Evolutionary conservation across 2,797 vertebrate genomes (phyloP).

Genomic region (Alectoris magna): DNA sequence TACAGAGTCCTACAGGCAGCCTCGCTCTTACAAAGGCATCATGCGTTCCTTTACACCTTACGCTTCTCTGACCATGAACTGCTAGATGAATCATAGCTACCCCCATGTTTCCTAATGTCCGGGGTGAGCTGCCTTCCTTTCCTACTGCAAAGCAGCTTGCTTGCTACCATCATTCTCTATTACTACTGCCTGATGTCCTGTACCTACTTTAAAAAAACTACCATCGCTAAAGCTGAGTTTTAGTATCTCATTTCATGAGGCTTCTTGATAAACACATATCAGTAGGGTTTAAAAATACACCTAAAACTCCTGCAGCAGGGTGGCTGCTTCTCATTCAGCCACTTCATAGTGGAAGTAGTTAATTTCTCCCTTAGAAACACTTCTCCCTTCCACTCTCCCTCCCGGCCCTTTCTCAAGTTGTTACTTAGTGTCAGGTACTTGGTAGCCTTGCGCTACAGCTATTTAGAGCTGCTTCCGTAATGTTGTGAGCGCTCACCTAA

Average conservation of each 20-base stretch:
- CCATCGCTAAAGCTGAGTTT: not conserved
- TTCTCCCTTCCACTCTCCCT: not conserved
- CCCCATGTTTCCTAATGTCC: rapidly evolving
- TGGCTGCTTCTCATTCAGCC: not conserved
- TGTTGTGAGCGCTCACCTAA: not conserved
- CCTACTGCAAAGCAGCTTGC: not conserved
- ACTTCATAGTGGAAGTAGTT: not conserved
- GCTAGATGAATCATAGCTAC: not conserved
- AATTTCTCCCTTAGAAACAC: not conserved
- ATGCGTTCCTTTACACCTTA: rapidly evolving
- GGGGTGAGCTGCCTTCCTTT: not conserved
- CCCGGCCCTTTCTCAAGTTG: not conserved
- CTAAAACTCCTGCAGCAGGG: not conserved
- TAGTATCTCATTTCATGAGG: not conserved
- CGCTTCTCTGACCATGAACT: not conserved
- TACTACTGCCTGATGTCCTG: not conserved
- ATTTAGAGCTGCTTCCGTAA: not conserved
- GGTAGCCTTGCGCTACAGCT: not conserved
- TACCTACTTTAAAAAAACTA: not conserved
- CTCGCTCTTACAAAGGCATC: not conserved
- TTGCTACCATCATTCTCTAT: not conserved
- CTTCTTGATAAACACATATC: not conserved
- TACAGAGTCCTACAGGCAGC: not conserved
- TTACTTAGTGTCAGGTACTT: not conserved
- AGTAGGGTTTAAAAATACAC: not conserved